Conservation (phyloP, 92 coral and sea anemone species). For the Pocillopora grandis region DNA sequence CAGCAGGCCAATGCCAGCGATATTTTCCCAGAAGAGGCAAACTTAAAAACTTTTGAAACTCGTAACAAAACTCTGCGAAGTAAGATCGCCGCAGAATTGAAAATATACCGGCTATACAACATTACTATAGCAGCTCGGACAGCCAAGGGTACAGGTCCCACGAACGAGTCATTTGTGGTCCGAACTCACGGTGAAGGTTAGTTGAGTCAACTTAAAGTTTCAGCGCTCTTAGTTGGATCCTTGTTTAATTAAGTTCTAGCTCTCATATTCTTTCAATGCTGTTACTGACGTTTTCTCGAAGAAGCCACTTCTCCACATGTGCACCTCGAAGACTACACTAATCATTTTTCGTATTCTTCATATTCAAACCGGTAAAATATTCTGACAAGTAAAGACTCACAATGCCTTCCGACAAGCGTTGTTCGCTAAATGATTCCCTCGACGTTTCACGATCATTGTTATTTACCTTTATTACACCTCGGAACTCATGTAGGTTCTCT, state of each 20-base stretch:
- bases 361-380: no score
- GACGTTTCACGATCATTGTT: no score
- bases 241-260: not conserved
- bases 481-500: no score
- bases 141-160: conserved; percentile 55
- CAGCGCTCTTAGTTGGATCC: not conserved
- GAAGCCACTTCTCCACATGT: no score
- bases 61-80: not conserved
- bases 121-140: conserved; percentile 58
- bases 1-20: conserved; percentile 7
- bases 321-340: no score
- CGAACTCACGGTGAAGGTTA: conserved; percentile 71
- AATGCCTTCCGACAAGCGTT: no score
- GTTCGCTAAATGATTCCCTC: no score
- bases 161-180: conserved; percentile 52
- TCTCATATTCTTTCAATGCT: no score
- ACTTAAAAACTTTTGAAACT: not conserved
- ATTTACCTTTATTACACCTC: no score
- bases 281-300: no score
- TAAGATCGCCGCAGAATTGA: not conserved
- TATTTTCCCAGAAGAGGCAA: conserved; percentile 18
- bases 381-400: no score
- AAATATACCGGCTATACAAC: conserved; percentile 46
- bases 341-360: no score
- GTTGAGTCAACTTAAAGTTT: not conserved